These are phyloP conservation scores for Agriotes lineatus DNA, from an alignment of 2,888 invertebrate genomes.

Conservation along the genomic window DNA sequence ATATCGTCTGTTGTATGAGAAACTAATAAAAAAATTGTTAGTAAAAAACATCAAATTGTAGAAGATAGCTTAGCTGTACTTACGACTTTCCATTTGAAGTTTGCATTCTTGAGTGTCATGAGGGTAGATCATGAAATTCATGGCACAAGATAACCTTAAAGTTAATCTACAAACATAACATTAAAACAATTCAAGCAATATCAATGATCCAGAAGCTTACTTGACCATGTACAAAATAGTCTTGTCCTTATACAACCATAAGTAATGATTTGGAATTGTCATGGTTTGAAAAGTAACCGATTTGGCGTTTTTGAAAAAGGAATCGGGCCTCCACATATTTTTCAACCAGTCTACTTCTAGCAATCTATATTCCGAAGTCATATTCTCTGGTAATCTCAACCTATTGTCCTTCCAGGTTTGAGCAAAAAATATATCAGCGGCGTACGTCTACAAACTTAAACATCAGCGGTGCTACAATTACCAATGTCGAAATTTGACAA, in stretches of 20 bases:
- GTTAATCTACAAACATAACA: constrained; percentile 73
- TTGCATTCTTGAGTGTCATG: constrained; percentile 96
- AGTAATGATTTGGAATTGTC: constrained; percentile 95
- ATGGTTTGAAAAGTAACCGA: constrained; percentile 94
- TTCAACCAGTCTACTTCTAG: constrained; percentile 92
- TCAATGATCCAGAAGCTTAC: constrained; percentile 68
- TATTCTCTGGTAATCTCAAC: constrained; percentile 87
- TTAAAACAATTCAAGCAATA: constrained; percentile 1
- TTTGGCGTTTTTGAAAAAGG: constrained; percentile 94
- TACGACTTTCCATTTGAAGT: constrained; percentile 94
- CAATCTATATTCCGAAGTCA: constrained; percentile 91
- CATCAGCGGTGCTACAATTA: neutral
- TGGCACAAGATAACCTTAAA: constrained; percentile 88
- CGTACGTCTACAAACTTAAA: constrained; percentile 77
- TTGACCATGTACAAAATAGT: constrained; percentile 91
- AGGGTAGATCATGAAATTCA: constrained; percentile 95
- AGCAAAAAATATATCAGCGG: constrained; percentile 92
- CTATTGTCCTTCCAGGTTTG: constrained; percentile 95
- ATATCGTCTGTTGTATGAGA: constrained; percentile 95
- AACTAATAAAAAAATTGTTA: constrained; percentile 74
- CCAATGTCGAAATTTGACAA: constrained; percentile 61
- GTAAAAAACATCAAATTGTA: too few species aligned
- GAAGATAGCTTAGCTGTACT: too few species aligned
- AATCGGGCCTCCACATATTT: constrained; percentile 94
- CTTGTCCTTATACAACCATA: constrained; percentile 91